phyloP scores from a whole-genome alignment of 2,797 vertebrate genomes.

The Chelon labrosus region DNA sequence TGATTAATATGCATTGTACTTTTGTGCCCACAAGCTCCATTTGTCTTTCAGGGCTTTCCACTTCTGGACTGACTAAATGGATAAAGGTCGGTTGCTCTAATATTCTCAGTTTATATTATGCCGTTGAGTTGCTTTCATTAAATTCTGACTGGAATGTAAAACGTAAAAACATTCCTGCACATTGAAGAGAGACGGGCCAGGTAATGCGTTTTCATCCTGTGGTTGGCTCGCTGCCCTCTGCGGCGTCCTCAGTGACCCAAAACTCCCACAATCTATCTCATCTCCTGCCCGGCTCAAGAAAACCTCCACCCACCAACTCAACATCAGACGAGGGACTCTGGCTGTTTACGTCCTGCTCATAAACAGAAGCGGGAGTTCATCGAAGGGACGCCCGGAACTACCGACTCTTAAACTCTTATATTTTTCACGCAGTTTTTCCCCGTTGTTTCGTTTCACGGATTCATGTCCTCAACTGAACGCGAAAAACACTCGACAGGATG shows the following conservation, averaged over 20 bases:
- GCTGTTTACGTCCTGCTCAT: slow-evolving; percentile 27
- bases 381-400: slow-evolving; percentile 11
- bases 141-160: no score
- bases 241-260: slow-evolving; percentile 30
- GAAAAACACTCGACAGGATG: not conserved
- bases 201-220: slow-evolving; percentile 25
- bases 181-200: not conserved
- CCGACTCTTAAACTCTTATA: not conserved
- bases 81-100: no score
- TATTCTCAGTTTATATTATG: no score
- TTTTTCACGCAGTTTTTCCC: not conserved
- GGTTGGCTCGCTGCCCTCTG: slow-evolving; percentile 30
- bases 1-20: no score
- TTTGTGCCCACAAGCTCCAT: no score
- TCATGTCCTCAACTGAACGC: not conserved
- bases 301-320: slow-evolving; percentile 28
- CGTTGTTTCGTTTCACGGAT: not conserved
- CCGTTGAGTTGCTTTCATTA: no score
- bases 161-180: no score
- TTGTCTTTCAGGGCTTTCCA: no score
- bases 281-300: slow-evolving; percentile 31
- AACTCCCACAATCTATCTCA: slow-evolving; percentile 42
- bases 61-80: no score
- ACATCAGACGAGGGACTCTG: slow-evolving; percentile 35
- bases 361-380: slow-evolving; percentile 33